phyloP scores from a whole-genome alignment of 1,140 invertebrate species.

The Pseudomyrmex cubaensis region DNA sequence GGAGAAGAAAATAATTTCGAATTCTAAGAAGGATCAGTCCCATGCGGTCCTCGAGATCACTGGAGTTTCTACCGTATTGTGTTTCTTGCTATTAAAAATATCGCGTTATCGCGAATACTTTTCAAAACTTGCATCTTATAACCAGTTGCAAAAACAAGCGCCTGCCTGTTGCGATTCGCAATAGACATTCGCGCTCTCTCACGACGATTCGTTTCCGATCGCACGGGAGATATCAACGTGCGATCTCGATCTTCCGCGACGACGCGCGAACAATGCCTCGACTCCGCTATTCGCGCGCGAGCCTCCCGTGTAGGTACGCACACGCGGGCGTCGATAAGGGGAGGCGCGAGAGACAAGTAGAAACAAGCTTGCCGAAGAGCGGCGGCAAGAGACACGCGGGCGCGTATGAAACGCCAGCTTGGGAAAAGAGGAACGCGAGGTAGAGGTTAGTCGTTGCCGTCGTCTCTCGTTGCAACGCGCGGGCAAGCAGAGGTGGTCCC shows the following conservation, averaged over 20 bases:
- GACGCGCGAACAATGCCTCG: conserved; percentile 42
- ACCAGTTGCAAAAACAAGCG: background rate
- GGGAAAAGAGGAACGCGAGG: conserved; percentile 8
- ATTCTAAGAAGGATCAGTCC: no score
- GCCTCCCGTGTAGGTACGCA: conserved; percentile 12
- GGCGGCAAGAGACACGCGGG: conserved; percentile 33
- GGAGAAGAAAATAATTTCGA: no score
- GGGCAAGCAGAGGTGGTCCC: conserved; percentile 42
- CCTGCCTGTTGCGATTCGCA: conserved; percentile 16
- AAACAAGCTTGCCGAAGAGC: background rate
- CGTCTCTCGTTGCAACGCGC: conserved; percentile 21
- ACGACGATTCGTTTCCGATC: conserved; percentile 29
- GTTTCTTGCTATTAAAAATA: background rate
- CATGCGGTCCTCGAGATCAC: no score
- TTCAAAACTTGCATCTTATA: background rate
- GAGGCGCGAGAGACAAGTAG: conserved; percentile 22
- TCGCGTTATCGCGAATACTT: background rate
- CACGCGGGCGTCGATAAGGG: conserved; percentile 23
- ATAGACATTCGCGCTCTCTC: background rate
- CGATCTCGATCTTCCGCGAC: conserved; percentile 39
- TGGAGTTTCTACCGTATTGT: no score
- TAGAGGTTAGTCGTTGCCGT: background rate
- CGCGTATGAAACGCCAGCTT: conserved; percentile 36
- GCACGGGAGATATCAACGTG: conserved; percentile 23
- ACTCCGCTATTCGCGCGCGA: conserved; percentile 6